These are phyloP conservation scores for Loris lydekkerianus DNA, from an alignment of 2,797 vertebrate genomes.

Conservation along the genomic window DNA sequence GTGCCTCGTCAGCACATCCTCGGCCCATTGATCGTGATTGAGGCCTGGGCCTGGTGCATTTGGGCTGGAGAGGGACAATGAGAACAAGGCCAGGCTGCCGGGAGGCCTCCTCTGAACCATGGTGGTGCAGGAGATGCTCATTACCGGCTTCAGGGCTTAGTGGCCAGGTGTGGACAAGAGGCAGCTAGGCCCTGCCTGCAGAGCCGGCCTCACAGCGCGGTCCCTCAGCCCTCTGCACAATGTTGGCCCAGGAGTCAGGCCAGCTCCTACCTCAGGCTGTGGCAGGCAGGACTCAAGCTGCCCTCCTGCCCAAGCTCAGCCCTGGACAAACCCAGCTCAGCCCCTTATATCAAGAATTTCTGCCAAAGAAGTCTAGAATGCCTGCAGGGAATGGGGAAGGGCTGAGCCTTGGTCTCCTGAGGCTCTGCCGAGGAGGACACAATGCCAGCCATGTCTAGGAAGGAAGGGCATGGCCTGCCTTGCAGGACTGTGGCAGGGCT, in stretches of 20 bases:
- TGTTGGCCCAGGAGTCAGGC: not conserved
- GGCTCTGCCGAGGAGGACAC: not conserved
- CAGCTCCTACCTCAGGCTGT: not conserved
- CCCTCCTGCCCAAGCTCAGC: not conserved
- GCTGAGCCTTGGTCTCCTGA: not conserved
- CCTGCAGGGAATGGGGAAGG: not conserved
- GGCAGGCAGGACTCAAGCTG: not conserved
- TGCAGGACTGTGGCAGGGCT: not conserved
- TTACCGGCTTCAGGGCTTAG: constrained; percentile 79
- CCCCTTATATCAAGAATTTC: not conserved
- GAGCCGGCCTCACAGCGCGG: not conserved
- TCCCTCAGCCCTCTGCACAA: not conserved
- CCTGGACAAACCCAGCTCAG: not conserved
- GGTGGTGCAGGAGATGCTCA: constrained; percentile 85
- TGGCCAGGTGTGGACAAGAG: constrained; percentile 53
- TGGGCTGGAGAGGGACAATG: constrained; percentile 88
- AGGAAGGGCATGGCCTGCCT: not conserved
- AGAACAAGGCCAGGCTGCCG: constrained; percentile 86
- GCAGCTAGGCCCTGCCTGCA: not conserved
- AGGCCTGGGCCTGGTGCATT: constrained; percentile 89
- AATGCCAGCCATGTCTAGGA: not conserved
- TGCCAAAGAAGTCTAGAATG: not conserved
- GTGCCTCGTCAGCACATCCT: constrained; percentile 86
- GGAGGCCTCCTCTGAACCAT: constrained; percentile 87
- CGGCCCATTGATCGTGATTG: constrained; percentile 89